Conservation (phyloP, 2,797 vertebrate genomes). For the Buceros bicornis region DNA sequence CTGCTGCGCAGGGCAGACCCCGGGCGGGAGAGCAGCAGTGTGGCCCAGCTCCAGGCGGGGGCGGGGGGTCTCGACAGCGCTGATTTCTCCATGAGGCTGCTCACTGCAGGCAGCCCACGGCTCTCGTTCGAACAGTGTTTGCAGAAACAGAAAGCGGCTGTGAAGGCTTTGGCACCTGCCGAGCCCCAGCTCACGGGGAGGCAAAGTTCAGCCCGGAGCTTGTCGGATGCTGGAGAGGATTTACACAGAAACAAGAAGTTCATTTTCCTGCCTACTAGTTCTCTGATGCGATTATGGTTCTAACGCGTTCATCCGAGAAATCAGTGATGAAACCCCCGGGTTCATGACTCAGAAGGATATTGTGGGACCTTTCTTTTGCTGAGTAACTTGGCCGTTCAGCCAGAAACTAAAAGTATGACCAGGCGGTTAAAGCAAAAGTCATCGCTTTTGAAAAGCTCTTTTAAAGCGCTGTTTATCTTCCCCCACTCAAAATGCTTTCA, state of each 20-base stretch:
- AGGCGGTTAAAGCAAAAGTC: background rate
- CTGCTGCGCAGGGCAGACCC: background rate
- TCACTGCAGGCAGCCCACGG: rapidly evolving
- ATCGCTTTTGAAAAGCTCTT: rapidly evolving
- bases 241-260: background rate
- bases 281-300: background rate
- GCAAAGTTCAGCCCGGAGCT: slow-evolving; percentile 11
- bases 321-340: background rate
- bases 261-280: background rate
- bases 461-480: rapidly evolving
- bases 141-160: background rate
- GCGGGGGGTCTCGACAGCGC: background rate
- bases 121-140: background rate
- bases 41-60: background rate
- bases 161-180: background rate
- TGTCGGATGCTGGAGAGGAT: rapidly evolving
- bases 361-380: background rate
- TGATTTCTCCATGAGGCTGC: background rate
- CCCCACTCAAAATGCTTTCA: background rate
- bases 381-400: background rate
- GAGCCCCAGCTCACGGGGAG: background rate
- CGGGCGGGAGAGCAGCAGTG: background rate
- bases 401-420: rapidly evolving
- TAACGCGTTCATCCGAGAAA: background rate
- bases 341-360: background rate